These are phyloP conservation scores for Parauchenoglanis punctatus DNA, from an alignment of 2,797 vertebrate genomes.

Conservation along the genomic window DNA sequence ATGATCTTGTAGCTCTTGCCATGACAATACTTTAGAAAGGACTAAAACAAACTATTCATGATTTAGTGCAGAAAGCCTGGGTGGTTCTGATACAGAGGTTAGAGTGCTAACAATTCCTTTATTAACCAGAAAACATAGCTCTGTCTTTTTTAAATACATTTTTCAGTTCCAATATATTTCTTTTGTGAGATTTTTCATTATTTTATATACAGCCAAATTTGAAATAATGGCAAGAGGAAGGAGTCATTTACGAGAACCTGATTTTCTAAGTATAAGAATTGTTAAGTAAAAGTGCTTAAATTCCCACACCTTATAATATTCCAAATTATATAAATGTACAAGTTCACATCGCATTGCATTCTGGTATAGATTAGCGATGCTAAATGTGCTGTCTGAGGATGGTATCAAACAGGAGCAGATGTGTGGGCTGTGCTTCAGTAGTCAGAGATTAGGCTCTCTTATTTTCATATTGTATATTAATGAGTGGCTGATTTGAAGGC, in stretches of 20 bases:
- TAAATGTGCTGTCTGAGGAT: neutral
- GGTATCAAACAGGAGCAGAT: constrained; percentile 7
- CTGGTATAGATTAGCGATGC: neutral
- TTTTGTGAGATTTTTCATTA: neutral
- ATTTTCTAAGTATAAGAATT: neutral
- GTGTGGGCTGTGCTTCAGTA: constrained; percentile 15
- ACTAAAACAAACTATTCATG: neutral
- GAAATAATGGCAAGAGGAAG: neutral
- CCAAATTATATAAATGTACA: neutral
- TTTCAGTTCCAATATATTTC: neutral
- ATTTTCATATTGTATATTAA: constrained; percentile 71
- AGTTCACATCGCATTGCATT: neutral
- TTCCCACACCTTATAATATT: neutral
- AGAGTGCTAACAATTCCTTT: neutral
- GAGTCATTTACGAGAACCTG: neutral
- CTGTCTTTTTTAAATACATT: neutral
- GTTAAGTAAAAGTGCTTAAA: neutral
- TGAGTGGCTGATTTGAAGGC: constrained; percentile 68
- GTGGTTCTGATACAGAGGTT: neutral
- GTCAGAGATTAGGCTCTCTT: constrained; percentile 46
- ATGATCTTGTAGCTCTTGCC: neutral
- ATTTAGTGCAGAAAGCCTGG: neutral
- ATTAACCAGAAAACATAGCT: neutral
- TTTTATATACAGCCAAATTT: neutral
- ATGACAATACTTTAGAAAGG: neutral